Conservation (phyloP, 2,113 vertebrate species). For the Leiothrix lutea region DNA sequence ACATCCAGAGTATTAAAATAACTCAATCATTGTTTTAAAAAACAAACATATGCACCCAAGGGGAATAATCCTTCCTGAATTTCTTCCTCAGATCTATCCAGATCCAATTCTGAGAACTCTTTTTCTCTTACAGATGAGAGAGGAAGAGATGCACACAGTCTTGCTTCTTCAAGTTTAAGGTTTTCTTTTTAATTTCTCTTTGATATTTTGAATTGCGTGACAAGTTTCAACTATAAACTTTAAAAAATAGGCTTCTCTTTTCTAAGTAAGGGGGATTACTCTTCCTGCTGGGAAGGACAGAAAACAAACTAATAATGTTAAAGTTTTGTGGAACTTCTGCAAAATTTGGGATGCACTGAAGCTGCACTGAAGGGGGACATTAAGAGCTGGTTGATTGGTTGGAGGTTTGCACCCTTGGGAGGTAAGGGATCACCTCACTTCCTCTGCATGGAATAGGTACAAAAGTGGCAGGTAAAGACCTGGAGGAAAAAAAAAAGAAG, state of each 20-base stretch:
- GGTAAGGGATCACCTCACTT: not conserved
- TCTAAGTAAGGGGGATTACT: not conserved
- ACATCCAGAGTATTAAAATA: constrained; percentile 58
- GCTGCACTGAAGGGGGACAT: not conserved
- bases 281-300: not conserved
- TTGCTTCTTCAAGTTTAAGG: not conserved
- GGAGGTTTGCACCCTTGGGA: not conserved
- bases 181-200: not conserved
- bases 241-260: not conserved
- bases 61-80: constrained; percentile 65
- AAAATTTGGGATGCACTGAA: not conserved
- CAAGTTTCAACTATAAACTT: not conserved
- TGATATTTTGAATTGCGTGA: not conserved
- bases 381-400: not conserved
- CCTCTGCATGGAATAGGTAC: not conserved
- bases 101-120: not conserved
- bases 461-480: not conserved
- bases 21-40: constrained; percentile 62
- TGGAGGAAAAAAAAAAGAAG: not conserved
- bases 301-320: not conserved
- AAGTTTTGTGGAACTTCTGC: not conserved
- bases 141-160: not conserved
- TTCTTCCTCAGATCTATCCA: constrained; percentile 40
- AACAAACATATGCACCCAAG: constrained; percentile 35
- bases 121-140: not conserved